These are phyloP conservation scores for Ceyx melanurus DNA, from an alignment of 2,113 vertebrate species.

Conservation along the genomic window DNA sequence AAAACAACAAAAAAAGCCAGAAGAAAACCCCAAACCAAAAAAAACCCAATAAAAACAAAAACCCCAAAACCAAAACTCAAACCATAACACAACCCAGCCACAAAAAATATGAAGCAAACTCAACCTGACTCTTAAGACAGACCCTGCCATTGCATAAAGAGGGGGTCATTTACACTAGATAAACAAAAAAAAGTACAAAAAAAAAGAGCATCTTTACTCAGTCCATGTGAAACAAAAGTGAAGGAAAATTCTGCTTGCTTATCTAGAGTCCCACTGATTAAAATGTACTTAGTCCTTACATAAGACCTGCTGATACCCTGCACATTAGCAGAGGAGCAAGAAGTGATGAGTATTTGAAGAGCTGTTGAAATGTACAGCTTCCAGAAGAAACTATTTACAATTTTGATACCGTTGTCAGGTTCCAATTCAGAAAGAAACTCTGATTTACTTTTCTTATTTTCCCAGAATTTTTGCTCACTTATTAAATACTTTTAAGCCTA, in stretches of 20 bases:
- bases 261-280: constrained; percentile 64
- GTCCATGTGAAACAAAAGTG: constrained; percentile 61
- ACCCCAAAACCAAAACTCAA: background rate
- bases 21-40: background rate
- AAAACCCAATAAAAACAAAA: too few species aligned
- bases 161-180: constrained; percentile 70
- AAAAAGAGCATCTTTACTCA: constrained; percentile 76
- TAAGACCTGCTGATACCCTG: constrained; percentile 59
- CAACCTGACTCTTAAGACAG: constrained; percentile 27
- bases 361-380: constrained; percentile 55
- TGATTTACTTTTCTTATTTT: background rate
- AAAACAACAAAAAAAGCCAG: background rate
- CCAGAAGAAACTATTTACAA: constrained; percentile 51
- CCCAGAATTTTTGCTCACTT: background rate
- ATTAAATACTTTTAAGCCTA: background rate
- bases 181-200: constrained; percentile 57
- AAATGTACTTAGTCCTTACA: constrained; percentile 65
- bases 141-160: constrained; percentile 74
- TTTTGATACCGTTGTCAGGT: background rate
- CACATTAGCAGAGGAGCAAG: constrained; percentile 66
- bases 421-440: background rate
- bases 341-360: constrained; percentile 32
- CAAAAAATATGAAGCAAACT: background rate
- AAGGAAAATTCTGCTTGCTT: background rate
- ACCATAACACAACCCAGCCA: background rate